Percentiles rank a stretch among this genome's conserved stretches.
phyloP scores from a whole-genome alignment of 2,888 invertebrate species.

The Sthenelais limicola region DNA sequence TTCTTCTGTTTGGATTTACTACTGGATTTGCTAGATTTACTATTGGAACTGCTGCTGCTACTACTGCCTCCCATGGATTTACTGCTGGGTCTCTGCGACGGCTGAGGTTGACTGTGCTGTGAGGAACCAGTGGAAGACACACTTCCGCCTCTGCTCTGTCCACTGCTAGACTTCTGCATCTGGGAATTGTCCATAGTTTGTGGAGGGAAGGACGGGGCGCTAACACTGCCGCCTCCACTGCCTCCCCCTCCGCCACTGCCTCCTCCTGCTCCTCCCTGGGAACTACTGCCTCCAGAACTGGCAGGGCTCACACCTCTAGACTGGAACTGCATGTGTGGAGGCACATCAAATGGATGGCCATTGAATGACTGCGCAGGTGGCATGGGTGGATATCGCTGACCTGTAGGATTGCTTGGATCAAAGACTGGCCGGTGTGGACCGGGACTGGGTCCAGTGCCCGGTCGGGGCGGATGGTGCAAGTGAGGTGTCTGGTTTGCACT shows the following conservation, averaged over 20 bases:
- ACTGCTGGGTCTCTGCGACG: conserved; percentile 4
- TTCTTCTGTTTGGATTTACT: conserved; percentile 25
- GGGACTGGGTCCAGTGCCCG: conserved; percentile 26
- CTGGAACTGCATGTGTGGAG: conserved; percentile 24
- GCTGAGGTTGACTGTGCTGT: conserved; percentile 1
- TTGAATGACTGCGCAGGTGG: too few relatives aligned
- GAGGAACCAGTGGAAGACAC: too few relatives aligned
- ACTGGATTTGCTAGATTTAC: neutral
- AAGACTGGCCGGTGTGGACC: conserved; percentile 23
- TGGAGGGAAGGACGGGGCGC: conserved; percentile 4
- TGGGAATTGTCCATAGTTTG: neutral
- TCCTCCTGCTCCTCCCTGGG: neutral
- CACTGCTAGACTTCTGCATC: neutral
- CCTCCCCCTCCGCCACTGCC: neutral
- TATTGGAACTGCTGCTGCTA: neutral
- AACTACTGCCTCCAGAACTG: neutral
- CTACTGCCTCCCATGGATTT: neutral
- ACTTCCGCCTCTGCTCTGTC: too few relatives aligned
- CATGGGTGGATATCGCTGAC: neutral
- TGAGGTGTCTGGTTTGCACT: conserved; percentile 19
- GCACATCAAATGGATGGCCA: conserved; percentile 22
- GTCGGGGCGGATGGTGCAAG: conserved; percentile 20
- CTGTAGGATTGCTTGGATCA: neutral
- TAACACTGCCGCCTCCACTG: neutral
- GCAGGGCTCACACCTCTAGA: neutral